Percentiles rank a stretch among this genome's conserved stretches.
phyloP scores from a whole-genome alignment of 2,888 invertebrate species.

The Microctonus hyperodae region DNA sequence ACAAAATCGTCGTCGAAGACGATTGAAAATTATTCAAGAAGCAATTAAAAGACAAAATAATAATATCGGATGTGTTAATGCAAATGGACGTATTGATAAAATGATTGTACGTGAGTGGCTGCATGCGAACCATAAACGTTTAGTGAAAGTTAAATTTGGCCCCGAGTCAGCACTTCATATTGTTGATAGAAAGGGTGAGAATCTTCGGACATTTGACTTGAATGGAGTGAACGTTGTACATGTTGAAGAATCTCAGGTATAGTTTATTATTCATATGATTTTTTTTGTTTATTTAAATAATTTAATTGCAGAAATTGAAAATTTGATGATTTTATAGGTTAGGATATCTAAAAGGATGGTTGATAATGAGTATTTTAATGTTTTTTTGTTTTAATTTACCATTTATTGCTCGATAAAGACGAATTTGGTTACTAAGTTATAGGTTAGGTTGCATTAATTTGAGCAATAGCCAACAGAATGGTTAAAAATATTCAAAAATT shows the following conservation, averaged over 20 bases:
- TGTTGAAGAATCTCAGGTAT: constrained; percentile 89
- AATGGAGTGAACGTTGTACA: constrained; percentile 78
- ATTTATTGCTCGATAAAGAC: too few species aligned
- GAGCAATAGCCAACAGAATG: too few species aligned
- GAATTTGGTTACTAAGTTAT: too few species aligned
- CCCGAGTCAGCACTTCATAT: constrained; percentile 87
- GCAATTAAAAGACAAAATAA: constrained; percentile 68
- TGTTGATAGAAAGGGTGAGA: constrained; percentile 91
- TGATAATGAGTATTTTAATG: too few species aligned
- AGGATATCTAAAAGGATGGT: too few species aligned
- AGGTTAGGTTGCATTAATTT: too few species aligned
- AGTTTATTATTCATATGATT: neutral
- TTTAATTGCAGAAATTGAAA: too few species aligned
- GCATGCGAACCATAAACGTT: constrained; percentile 87
- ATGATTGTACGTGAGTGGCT: constrained; percentile 95
- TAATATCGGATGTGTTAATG: constrained; percentile 46
- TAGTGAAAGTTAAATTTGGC: constrained; percentile 89
- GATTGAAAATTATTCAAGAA: constrained; percentile 84
- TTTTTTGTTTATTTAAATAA: too few species aligned
- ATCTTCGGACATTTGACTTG: constrained; percentile 82
- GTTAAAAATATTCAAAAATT: too few species aligned
- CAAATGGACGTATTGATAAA: constrained; percentile 74
- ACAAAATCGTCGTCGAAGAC: constrained; percentile 83
- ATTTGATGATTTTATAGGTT: too few species aligned
- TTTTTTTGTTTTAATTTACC: too few species aligned